Conservation (phyloP, 1,140 invertebrate species). For the Zaprionus lachaisei region DNA sequence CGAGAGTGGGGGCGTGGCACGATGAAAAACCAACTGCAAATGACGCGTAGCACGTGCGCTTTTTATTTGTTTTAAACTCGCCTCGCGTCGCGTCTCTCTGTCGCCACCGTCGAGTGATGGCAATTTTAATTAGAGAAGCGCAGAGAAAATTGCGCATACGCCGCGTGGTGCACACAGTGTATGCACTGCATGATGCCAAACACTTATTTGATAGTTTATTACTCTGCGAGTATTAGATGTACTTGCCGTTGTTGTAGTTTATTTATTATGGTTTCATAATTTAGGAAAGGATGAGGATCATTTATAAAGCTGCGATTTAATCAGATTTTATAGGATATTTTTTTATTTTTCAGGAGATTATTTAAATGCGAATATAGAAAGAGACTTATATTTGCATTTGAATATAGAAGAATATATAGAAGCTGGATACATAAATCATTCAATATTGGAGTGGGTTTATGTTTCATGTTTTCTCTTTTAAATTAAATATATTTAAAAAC, state of each 20-base stretch:
- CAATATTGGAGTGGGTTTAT: too few relatives aligned
- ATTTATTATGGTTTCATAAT: background rate
- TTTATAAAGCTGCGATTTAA: too few relatives aligned
- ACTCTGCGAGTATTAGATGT: background rate
- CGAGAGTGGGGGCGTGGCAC: background rate
- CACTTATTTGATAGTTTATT: background rate
- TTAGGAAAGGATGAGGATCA: background rate
- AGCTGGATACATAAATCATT: too few relatives aligned
- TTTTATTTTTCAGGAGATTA: too few relatives aligned
- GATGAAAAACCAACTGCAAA: conserved; percentile 51
- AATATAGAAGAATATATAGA: too few relatives aligned
- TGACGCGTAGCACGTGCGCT: conserved; percentile 51
- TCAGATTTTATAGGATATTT: too few relatives aligned
- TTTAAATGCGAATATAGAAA: too few relatives aligned
- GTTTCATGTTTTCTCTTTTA: too few relatives aligned
- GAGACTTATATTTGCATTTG: too few relatives aligned
- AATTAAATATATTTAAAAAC: too few relatives aligned
- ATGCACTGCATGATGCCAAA: background rate
- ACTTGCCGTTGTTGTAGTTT: background rate
- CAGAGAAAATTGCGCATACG: background rate
- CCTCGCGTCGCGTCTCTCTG: background rate
- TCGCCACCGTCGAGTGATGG: conserved; percentile 1
- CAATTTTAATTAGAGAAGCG: conserved; percentile 61
- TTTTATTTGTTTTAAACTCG: background rate
- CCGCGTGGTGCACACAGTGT: background rate